Base-by-base conservation (phyloP, 1,140 invertebrate genomes). In the Diorhabda carinulata region DNA sequence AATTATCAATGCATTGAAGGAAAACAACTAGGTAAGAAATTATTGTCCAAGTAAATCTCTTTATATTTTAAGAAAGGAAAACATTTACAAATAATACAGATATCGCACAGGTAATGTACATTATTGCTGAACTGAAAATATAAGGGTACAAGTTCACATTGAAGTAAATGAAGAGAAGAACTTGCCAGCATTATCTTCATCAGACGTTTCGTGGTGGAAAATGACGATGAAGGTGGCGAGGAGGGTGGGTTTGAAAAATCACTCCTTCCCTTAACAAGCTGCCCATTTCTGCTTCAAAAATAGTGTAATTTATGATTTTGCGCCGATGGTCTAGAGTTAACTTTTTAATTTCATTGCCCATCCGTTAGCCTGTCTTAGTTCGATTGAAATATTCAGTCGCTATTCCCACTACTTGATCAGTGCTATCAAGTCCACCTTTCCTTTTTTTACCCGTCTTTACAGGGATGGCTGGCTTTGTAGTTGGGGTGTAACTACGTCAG, bases 371-470 rank as follows among this genome's bases (percentile, higher is more conserved):
- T n/a, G 9, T 40, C 62, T 60, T 6, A 25, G 58, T 5, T 40
- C 58, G 58, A 5, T 25, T 68, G 40, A 68, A 68, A 68, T 68
- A 68, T 61, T 68, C 60, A 52, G 66, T 61, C 10, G 59, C 58
- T 61, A 61, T 58, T 68, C 60, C 58, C 59, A 61, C 66, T 68
- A 68, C 45, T 61, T 68, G 66, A 45, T 68, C 60, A 68, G 66
- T 68, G 66, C 58, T 61, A 25, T 68, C 66, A 25, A 59, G 59
- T 5, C 43, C 59, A 52, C n/a, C 59, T 62, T 68, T 68, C 60
- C 67, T 62, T 68, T 68, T 68, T 47, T 62, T 67, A 41, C 63
- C n/a, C 47, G 7, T 47, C 45, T 52, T 52, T 2, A 6, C 1
- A 52, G 45, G 45, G 40, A 56, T 7, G 44, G 63, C 63, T 52